Percentiles rank a stretch among this genome's conserved stretches.
Conservation (phyloP, 2,113 vertebrate genomes). For the Albula glossodonta region DNA sequence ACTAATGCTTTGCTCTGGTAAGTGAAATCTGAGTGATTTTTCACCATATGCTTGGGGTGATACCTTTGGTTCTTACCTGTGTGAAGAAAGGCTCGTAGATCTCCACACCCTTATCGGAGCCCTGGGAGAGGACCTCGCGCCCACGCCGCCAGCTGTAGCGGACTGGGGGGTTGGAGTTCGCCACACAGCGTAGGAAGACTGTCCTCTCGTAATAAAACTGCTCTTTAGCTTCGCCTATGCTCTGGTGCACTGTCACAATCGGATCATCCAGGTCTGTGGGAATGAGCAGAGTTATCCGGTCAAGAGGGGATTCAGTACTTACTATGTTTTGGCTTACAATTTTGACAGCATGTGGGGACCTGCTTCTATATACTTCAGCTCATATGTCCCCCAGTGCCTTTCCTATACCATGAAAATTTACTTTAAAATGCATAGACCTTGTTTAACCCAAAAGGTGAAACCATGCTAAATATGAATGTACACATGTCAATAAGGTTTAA, state of each 20-base stretch:
- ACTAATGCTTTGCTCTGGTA: not conserved
- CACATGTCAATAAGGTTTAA: no score
- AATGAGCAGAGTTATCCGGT: conserved; percentile 16
- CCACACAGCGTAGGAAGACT: conserved; percentile 93
- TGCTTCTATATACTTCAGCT: no score
- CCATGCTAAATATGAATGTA: no score
- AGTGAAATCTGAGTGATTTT: not conserved
- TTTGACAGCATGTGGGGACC: no score
- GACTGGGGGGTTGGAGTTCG: conserved; percentile 94
- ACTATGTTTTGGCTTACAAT: not conserved
- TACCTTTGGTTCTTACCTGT: conserved; percentile 77
- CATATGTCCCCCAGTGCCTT: no score
- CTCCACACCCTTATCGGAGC: conserved; percentile 96
- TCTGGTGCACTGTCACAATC: conserved; percentile 95
- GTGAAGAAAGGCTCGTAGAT: conserved; percentile 99
- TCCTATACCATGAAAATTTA: no score
- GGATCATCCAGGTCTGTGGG: conserved; percentile 90
- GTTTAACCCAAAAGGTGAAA: no score
- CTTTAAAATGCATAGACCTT: no score
- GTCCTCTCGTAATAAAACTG: conserved; percentile 98
- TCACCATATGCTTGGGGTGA: not conserved
- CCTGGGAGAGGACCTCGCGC: conserved; percentile 89
- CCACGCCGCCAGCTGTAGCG: conserved; percentile 97
- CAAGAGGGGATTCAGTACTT: not conserved
- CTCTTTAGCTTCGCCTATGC: conserved; percentile 95